Evolutionary conservation across 92 coral and sea anemone genomes (phyloP).

Genomic region (Paragorgia papillata): DNA sequence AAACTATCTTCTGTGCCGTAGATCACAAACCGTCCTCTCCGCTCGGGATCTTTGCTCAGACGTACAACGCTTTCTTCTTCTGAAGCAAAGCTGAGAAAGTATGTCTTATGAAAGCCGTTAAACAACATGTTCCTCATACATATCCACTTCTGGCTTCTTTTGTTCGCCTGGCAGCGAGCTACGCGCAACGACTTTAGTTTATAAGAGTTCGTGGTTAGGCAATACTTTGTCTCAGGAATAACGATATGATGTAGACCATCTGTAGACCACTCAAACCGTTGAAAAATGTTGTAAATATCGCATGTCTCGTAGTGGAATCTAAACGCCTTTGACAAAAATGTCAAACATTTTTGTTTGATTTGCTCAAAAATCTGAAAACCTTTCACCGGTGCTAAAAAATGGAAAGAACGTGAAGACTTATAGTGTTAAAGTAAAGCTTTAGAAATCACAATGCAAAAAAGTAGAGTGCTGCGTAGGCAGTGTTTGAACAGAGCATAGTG

Average conservation of each 20-base stretch:
- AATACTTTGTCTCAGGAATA: neutral
- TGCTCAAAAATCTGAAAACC: constrained; percentile 33
- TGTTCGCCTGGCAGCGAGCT: constrained; percentile 1
- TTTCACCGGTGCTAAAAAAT: neutral
- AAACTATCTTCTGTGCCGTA: constrained; percentile 26
- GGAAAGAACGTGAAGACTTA: too few species aligned
- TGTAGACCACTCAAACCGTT: constrained; percentile 18
- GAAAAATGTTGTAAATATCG: neutral
- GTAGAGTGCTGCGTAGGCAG: too few species aligned
- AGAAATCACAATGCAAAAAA: too few species aligned
- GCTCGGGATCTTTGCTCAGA: neutral
- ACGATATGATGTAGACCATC: neutral
- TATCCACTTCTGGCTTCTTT: constrained; percentile 13
- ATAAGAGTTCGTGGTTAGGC: neutral
- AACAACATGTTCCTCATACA: neutral
- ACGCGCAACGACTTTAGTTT: neutral
- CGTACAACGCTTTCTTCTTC: neutral
- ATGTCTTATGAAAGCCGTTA: neutral
- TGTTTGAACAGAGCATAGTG: too few species aligned
- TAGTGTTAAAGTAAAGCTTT: too few species aligned
- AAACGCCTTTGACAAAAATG: neutral
- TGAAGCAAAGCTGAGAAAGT: neutral
- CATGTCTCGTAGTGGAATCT: constrained; percentile 2
- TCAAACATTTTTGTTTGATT: constrained; percentile 14
- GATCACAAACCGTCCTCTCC: constrained; percentile 11